Base-by-base conservation (phyloP, 2,113 vertebrate genomes). In the Cyanoderma ruficeps region DNA sequence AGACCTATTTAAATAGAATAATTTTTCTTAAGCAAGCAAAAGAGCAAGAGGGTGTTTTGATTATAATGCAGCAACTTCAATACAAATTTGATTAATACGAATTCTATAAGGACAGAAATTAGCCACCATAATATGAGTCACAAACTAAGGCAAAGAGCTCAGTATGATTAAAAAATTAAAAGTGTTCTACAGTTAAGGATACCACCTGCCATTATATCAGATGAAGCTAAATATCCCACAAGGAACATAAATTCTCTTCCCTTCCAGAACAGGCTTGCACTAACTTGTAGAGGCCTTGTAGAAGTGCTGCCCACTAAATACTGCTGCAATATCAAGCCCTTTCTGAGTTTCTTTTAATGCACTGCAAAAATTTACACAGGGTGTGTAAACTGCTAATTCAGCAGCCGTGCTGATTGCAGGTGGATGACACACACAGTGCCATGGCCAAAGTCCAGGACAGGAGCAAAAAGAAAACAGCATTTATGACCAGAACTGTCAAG, bases 51-150 rank as follows among this genome's bases (percentile, higher is more conserved):
- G 6, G 24, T 42, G 7, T 37, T 82, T 60, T 84, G 22, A 82
- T 71, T 52, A 33, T 35, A 71, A 57, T 49, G 49, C 74, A 89
- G 52, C 6, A 88, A 64, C 9, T 68, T 64, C 3, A 8, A 44
- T 60, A 79, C 18, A 68, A 71, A 82, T 83, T 87, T 7, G 46
- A 67, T 59, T 69, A 92, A 77, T 47, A 83, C 0, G 2, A 93
- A 60, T 52, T 86, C 50, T 83, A 59, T 41, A 91, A 82, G 64
- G 47, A 86, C 33, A 94, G 52, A 97, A 90, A 74, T 83, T 67
- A 83, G 46, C 55, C 37, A 74, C 41, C 42, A 88, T 23, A 89
- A 9, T 31, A 63, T 27, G 19, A 91, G 31, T 68, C 69, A 94
- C 41, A 71, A 64, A 84, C n/a, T 33, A 78, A 82, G 39, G 20